Conservation (phyloP, 2,888 invertebrate species). For the Coelopa pilipes region DNA sequence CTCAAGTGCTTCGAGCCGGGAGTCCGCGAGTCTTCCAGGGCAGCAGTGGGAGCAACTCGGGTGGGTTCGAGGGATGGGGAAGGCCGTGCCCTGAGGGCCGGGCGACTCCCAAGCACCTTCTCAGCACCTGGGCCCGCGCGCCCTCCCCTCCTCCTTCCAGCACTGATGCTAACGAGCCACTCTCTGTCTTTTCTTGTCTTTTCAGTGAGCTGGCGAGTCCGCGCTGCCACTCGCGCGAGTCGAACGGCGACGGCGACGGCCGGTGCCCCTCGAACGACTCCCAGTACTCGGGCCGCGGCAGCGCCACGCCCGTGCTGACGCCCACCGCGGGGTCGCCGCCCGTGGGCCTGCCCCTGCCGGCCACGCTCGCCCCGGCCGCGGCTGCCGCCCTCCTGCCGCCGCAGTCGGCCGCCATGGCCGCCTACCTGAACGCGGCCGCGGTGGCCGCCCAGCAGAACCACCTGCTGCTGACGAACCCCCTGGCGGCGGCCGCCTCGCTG, state of each 20-base stretch:
- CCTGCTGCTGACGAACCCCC: constrained; percentile 79
- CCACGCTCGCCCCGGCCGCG: constrained; percentile 75
- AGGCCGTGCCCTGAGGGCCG: too few relatives aligned
- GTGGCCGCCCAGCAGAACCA: constrained; percentile 81
- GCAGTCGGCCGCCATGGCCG: constrained; percentile 85
- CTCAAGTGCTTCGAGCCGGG: too few relatives aligned
- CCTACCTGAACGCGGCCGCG: constrained; percentile 78
- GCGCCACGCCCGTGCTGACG: constrained; percentile 68
- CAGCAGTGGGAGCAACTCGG: too few relatives aligned
- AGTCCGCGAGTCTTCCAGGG: too few relatives aligned
- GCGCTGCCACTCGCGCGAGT: constrained; percentile 84
- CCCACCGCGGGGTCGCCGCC: constrained; percentile 73
- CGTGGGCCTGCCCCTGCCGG: constrained; percentile 74
- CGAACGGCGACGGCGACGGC: constrained; percentile 73
- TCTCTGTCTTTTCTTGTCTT: constrained; percentile 18
- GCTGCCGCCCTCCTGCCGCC: constrained; percentile 77
- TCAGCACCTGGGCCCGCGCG: too few relatives aligned
- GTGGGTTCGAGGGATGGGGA: too few relatives aligned
- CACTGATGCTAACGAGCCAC: too few relatives aligned
- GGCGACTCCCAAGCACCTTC: too few relatives aligned
- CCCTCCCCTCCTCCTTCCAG: too few relatives aligned
- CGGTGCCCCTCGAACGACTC: constrained; percentile 83
- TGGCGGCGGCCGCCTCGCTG: constrained; percentile 77
- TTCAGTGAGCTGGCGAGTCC: constrained; percentile 81
- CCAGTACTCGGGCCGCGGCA: constrained; percentile 75